Base-by-base conservation (phyloP, 2,797 vertebrate species). In the Astyanax mexicanus region DNA sequence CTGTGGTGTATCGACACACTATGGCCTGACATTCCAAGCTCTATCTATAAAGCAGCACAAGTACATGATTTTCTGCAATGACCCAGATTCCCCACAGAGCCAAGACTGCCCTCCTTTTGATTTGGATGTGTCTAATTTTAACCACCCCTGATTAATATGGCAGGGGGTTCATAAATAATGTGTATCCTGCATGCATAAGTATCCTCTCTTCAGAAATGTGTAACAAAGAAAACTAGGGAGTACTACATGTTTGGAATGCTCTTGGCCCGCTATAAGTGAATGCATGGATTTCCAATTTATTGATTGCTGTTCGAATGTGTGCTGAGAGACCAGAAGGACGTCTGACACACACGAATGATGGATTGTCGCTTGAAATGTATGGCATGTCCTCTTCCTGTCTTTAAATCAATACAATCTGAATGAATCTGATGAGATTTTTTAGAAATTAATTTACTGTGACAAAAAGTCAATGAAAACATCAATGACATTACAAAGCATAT, bases 21-120 rank as follows among this genome's bases (percentile, higher is more conserved):
- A 54, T 84, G 71, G 68, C 47, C 44, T 74, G 70, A 72, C 52
- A 55, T 71, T 62, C 37, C 29, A 32, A 32, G 2, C 29, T 32
- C 29, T 32, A 35, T 57, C 68, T 68, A 67, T 58, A 73, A 80
- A 73, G 64, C 73, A 69, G 67, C 71, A 69, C 52, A 74, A 69
- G 61, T 52, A 55, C 66, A 68, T 61, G 75, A 65, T 69, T 69
- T 85, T 84, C 87, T 84, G 81, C 87, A 87, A 66, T 92, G 91
- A 91, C 92, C 91, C 90, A 93, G 83, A 92, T 94, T 88, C 84
- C 83, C 72, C 52, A 70, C 12, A 62, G 77, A 87, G 89, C 84
- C 85, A 71, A 88, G 82, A 86, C 86, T 92, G 91, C 86, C 92
- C 92, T 92, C 88, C 81, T 93, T 92, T 92, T 86, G 81, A 92